Evolutionary conservation across 2,113 vertebrate species (phyloP).

Genomic region (Clupea harengus): DNA sequence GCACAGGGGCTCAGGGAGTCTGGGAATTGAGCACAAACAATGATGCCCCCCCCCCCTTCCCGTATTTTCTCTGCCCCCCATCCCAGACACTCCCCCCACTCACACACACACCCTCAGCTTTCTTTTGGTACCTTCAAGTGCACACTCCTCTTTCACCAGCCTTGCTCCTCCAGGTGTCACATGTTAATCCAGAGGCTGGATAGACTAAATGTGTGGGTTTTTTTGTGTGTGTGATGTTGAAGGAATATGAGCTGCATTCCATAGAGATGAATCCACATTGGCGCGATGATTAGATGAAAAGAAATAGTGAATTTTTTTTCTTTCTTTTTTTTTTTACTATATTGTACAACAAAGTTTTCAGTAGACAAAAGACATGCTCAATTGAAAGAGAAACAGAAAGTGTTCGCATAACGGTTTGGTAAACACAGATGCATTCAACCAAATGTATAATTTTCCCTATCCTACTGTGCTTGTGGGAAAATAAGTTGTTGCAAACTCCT

Average conservation of each 20-base stretch:
- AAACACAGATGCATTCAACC: constrained; percentile 37
- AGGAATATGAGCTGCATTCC: constrained; percentile 32
- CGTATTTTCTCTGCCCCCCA: neutral
- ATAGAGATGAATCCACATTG: constrained; percentile 21
- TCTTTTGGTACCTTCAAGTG: constrained; percentile 46
- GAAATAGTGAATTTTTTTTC: neutral
- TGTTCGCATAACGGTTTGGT: neutral
- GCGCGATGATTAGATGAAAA: neutral
- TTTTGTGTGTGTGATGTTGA: constrained; percentile 13
- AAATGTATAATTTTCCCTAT: constrained; percentile 53
- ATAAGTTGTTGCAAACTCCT: constrained; percentile 44
- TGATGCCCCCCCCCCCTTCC: neutral
- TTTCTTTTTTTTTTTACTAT: neutral
- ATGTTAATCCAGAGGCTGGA: constrained; percentile 42
- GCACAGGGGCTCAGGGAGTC: constrained; percentile 46
- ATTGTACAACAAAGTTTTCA: neutral
- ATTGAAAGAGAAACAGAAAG: neutral
- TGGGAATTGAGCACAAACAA: constrained; percentile 47
- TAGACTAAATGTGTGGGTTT: constrained; percentile 30
- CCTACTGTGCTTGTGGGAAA: constrained; percentile 38
- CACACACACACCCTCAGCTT: neutral
- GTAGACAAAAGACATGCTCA: neutral
- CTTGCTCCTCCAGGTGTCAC: constrained; percentile 30
- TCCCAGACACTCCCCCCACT: neutral
- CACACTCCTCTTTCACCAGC: constrained; percentile 36